Conservation (phyloP, 2,113 vertebrate species). For the pig (Sus scrofa) region T2T-Sscrofa CM000817.6:155516501-155517000, state of each 20-base stretch:
- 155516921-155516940: neutral
- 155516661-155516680: constrained; percentile 36
- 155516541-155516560: constrained; percentile 56
- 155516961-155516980: constrained; percentile 58
- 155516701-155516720: too few species aligned
- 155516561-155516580: neutral
- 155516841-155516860: too few species aligned
- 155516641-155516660: constrained; percentile 55
- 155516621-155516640: constrained; percentile 72
- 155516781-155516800: too few species aligned
- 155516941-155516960: constrained; percentile 55
- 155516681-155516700: neutral
- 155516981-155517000: neutral
- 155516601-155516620: constrained; percentile 66
- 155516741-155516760: too few species aligned
- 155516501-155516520: constrained; percentile 52
- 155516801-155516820: too few species aligned
- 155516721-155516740: too few species aligned
- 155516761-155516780: too few species aligned
- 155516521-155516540: constrained; percentile 24
- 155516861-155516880: too few species aligned
- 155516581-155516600: constrained; percentile 67
- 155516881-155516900: too few species aligned
- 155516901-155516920: too few species aligned
- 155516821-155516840: too few species aligned